Evolutionary conservation across 2,888 invertebrate species (phyloP), one percentile per base, ranked within the genome.

Genomic region (Colletes collaris): DNA sequence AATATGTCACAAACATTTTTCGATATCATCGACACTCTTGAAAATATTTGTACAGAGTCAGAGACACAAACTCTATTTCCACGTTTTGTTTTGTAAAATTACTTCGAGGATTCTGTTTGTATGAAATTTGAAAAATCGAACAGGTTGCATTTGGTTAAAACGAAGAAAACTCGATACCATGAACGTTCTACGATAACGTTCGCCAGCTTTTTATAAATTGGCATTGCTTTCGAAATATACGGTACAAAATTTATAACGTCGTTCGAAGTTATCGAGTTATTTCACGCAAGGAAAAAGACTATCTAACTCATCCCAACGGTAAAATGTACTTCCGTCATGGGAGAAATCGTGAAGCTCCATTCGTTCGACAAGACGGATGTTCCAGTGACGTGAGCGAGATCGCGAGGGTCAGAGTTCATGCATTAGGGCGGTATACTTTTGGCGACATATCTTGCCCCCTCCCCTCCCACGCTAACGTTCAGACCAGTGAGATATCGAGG

Each of bases 341-440:
- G 62, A 65, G 71, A 78, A 79, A 79, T 81, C 71, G 70, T 63
- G 59, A 73, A 49, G 49, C 46, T 66, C 53, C 65, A 59, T 70
- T 79, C 73, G 68, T 58, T 44, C 62, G 72, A 64, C 74, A 83
- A 84, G 80, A 83, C 79, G 70, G 63, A 85, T 84, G 75, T 67
- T 64, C 52, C 50, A 53, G 67, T 68, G 76, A 72, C 76, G 55
- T 68, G 78, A 83, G 78, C 78, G 74, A 80, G 78, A 82, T 81
- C 67, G 77, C 67, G 27, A 59, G 74, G 83, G 79, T 78, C 69
- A 70, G 53, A 65, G 81, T 81, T 85, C 76, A 44, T 79, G 82
- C 67, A 79, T 85, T 80, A 85, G 75, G 65, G 74, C 59, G 63
- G 80, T 83, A 82, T 82, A 86, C 82, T 82, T 85, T 82, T 79